A percentile compares a stretch with the other conserved stretches of the same genome.
phyloP scores from a whole-genome alignment of 2,797 vertebrate genomes.

The Hypotaenidia philippensis region DNA sequence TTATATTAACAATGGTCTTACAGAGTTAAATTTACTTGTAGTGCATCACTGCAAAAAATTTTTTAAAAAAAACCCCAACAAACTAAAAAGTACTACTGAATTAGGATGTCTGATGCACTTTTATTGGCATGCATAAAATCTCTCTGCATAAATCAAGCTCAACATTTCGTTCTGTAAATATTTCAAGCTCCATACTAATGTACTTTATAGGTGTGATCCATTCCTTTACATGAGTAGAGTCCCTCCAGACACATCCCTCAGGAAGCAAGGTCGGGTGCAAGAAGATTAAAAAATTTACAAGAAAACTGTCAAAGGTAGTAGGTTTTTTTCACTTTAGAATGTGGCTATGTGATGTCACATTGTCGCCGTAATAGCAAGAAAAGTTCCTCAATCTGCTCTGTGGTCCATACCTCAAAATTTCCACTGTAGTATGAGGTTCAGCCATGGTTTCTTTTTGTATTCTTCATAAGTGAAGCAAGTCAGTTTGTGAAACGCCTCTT shows the following conservation, averaged over 20 bases:
- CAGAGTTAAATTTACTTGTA: background rate
- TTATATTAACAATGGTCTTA: background rate
- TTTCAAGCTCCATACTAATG: background rate
- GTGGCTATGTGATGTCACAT: background rate
- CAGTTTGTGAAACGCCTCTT: background rate
- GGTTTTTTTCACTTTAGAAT: background rate
- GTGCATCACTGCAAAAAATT: background rate
- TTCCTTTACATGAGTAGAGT: background rate
- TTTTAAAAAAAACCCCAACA: background rate
- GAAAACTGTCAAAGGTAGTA: background rate
- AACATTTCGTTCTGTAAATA: background rate
- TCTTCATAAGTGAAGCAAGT: background rate
- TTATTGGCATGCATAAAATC: background rate
- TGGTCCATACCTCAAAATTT: slow-evolving; percentile 52
- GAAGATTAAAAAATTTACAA: background rate
- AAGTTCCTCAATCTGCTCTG: slow-evolving; percentile 32
- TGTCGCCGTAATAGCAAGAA: background rate
- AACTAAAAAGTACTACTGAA: background rate
- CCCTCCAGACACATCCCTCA: background rate
- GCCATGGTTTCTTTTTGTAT: background rate
- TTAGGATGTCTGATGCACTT: background rate
- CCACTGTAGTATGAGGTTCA: slow-evolving; percentile 15
- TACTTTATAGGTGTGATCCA: background rate
- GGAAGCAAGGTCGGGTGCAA: background rate
- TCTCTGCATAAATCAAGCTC: background rate